Base-by-base conservation (phyloP, 1,140 invertebrate species). In the Danaus melanippus region DNA sequence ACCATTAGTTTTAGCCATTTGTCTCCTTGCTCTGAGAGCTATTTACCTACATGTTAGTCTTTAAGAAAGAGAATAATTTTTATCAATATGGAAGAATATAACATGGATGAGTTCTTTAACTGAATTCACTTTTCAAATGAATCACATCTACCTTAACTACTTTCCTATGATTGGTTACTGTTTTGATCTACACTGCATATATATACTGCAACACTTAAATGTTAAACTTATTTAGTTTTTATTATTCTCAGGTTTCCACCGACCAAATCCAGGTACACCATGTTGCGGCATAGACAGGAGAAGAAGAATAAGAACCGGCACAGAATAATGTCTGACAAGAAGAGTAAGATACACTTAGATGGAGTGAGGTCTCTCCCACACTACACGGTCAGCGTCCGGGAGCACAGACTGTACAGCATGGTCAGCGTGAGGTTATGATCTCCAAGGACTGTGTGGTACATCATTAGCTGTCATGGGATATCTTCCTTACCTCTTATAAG, bases 241-340 rank as follows among this genome's bases (percentile, higher is more conserved):
- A 11, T 10, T 58, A 61, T 15, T 58, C 58, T 3, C 61, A 85
- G 85, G 56, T 77, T 80, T 47, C 81, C 82, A 0, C 74, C 69
- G 0, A 60, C 72, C 6, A 65, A 84, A 67, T 82, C 84, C 0
- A 67, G 72, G 21, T 87, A 86, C 61, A 78, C 74, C 0, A 87
- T 87, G 85, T 50, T 87, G 60, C 42, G 50, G 8, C 85, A 87
- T 66, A 55, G 50, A 7, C 82, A 68, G 21, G 76, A 71, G 58
- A 47, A 50, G 0, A 69, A 63, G 21, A 86, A 86, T 53, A 39
- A 21, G 0, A 64, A 64, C 0, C 66, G 79, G 2, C 53, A 58
- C 49, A 53, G 46, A 4, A 48, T 76, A 2, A 57, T 85, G 66
- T 50, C 45, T 2, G 66, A 74, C 21, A 72, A 65, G 42, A 43